These are phyloP conservation scores for Atta colombica DNA, from an alignment of 1,140 invertebrate genomes.

Conservation along the genomic window DNA sequence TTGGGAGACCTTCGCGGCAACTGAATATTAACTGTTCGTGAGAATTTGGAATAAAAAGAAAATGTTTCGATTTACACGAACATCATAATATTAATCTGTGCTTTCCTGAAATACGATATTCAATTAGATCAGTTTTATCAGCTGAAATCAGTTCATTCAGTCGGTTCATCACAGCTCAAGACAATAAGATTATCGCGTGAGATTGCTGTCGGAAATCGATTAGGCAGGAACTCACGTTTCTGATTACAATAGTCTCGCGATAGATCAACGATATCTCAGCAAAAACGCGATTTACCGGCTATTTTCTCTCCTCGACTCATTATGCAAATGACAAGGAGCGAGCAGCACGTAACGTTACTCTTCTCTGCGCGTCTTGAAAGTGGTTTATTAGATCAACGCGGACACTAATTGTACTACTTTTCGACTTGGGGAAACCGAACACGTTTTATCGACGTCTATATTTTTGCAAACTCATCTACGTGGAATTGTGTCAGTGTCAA, in stretches of 20 bases:
- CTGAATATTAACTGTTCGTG: not conserved
- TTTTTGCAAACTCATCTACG: slow-evolving; percentile 26
- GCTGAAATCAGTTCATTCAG: not conserved
- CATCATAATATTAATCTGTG: not conserved
- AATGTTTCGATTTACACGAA: not conserved
- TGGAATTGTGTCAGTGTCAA: slow-evolving; percentile 27
- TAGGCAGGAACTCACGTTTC: not conserved
- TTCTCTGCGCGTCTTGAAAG: slow-evolving; percentile 59
- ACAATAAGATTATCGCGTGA: slow-evolving; percentile 5
- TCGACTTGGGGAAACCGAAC: slow-evolving; percentile 26
- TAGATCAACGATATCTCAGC: not conserved
- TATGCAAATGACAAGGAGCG: slow-evolving; percentile 63
- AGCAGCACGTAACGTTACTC: slow-evolving; percentile 43
- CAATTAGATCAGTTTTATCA: not conserved
- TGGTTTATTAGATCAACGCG: slow-evolving; percentile 70
- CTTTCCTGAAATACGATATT: not conserved
- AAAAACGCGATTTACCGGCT: slow-evolving; percentile 29
- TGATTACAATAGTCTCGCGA: not conserved
- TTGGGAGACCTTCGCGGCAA: not conserved
- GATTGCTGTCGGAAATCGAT: not conserved
- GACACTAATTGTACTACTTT: slow-evolving; percentile 61
- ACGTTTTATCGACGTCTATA: slow-evolving; percentile 33
- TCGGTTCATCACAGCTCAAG: not conserved
- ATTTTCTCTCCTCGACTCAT: slow-evolving; percentile 52
- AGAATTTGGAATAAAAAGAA: not conserved